A percentile compares a stretch with the other conserved stretches of the same genome.
These are phyloP conservation scores for Diplodus puntazzo DNA, from an alignment of 2,797 vertebrate species.

Conservation along the genomic window DNA sequence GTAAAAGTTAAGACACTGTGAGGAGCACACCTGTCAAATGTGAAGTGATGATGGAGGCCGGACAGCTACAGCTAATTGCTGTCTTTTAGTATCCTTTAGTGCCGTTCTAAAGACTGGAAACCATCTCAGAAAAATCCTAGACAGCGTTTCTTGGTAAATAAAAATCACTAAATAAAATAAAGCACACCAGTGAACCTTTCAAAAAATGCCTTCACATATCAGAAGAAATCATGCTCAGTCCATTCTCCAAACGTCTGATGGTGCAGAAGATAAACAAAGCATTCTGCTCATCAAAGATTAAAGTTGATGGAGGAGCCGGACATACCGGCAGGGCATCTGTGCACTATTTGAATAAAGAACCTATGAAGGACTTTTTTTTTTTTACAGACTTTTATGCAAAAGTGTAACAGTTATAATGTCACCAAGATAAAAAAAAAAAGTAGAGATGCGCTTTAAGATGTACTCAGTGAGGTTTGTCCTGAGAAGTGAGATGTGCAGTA, in stretches of 20 bases:
- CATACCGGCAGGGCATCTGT: not conserved
- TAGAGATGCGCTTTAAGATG: too few species aligned
- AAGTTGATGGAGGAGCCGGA: not conserved
- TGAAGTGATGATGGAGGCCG: not conserved
- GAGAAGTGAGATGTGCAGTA: too few species aligned
- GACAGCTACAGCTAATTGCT: not conserved
- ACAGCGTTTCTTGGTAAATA: not conserved
- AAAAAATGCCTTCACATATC: not conserved
- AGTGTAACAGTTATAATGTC: not conserved
- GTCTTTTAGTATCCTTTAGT: not conserved
- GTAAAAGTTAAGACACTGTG: not conserved
- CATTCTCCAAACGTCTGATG: not conserved
- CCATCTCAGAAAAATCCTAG: not conserved
- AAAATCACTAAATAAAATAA: constrained; percentile 4
- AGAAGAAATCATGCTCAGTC: not conserved
- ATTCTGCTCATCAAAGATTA: not conserved
- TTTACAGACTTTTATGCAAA: too few species aligned
- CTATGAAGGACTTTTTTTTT: not conserved
- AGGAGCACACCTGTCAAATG: not conserved
- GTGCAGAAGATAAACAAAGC: not conserved
- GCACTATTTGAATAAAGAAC: not conserved
- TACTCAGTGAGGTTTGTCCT: too few species aligned
- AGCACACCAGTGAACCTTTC: not conserved
- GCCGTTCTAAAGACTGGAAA: constrained; percentile 9
- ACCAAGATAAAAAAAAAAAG: too few species aligned